These are phyloP conservation scores for Lasioglossum baleicum DNA, from an alignment of 1,140 invertebrate species.

Conservation along the genomic window DNA sequence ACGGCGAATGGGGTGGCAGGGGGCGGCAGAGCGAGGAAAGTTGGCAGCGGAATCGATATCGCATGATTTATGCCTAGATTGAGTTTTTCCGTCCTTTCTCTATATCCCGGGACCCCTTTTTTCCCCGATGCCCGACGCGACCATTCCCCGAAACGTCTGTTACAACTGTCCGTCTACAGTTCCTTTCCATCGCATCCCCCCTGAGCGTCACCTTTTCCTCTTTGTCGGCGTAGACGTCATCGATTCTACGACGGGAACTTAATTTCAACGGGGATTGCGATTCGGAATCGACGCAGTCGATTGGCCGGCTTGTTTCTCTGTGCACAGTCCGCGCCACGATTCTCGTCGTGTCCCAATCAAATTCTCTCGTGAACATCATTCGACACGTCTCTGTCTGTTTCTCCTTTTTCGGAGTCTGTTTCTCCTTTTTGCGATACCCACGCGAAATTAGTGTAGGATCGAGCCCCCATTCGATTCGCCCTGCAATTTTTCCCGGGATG, in stretches of 20 bases:
- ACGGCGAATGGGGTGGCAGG: conserved; percentile 41
- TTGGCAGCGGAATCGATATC: conserved; percentile 64
- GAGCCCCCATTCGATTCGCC: too few relatives aligned
- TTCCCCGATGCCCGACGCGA: background rate
- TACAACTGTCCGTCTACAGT: background rate
- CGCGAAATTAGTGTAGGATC: too few relatives aligned
- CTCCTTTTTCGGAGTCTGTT: too few relatives aligned
- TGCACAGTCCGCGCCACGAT: background rate
- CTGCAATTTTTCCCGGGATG: too few relatives aligned
- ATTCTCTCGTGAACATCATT: conserved; percentile 20
- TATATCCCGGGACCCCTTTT: conserved; percentile 6
- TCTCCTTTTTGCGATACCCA: too few relatives aligned
- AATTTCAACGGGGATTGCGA: conserved; percentile 33
- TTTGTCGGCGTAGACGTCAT: conserved; percentile 23
- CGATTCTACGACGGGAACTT: conserved; percentile 28
- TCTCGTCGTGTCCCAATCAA: background rate
- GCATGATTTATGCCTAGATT: conserved; percentile 69
- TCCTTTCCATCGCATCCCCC: too few relatives aligned
- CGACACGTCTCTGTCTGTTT: too few relatives aligned
- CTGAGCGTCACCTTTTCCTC: background rate
- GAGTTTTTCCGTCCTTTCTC: conserved; percentile 64
- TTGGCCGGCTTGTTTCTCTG: conserved; percentile 17
- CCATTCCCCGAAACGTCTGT: conserved; percentile 22
- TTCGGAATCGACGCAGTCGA: conserved; percentile 22
- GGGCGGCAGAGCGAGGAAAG: conserved; percentile 49